These are phyloP conservation scores for Hymenochirus boettgeri DNA, from an alignment of 2,113 vertebrate species.

Conservation along the genomic window DNA sequence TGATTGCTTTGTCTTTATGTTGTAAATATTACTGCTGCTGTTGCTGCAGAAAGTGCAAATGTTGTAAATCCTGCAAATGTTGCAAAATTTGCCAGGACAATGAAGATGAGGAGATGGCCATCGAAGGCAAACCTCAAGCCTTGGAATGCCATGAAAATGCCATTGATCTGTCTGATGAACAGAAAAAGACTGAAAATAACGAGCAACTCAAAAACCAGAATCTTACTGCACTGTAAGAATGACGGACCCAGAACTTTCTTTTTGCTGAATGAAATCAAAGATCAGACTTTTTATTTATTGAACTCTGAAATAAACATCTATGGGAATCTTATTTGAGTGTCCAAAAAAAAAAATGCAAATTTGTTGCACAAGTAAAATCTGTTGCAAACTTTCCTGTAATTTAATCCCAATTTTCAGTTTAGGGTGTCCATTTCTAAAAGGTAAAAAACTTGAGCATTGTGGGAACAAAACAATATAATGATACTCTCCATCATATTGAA, in stretches of 20 bases:
- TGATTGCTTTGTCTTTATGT: slow-evolving; percentile 52
- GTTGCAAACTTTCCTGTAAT: too few species aligned
- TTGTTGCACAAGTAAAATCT: too few species aligned
- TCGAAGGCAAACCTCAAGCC: slow-evolving; percentile 51
- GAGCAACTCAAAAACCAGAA: slow-evolving; percentile 1
- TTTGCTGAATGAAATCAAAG: too few species aligned
- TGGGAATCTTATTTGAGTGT: not conserved
- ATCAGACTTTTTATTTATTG: not conserved
- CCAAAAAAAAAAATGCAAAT: too few species aligned
- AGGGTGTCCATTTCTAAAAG: too few species aligned
- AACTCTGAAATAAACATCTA: not conserved
- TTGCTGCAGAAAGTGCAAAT: slow-evolving; percentile 64
- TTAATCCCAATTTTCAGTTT: too few species aligned
- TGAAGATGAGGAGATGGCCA: slow-evolving; percentile 33
- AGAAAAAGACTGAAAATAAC: slow-evolving; percentile 13
- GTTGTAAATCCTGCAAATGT: slow-evolving; percentile 48
- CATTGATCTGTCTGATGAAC: slow-evolving; percentile 55
- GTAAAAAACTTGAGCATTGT: too few species aligned
- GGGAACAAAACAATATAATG: too few species aligned
- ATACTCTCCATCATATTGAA: too few species aligned
- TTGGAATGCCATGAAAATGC: slow-evolving; percentile 73
- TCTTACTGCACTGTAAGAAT: slow-evolving; percentile 15
- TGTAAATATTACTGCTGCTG: slow-evolving; percentile 71
- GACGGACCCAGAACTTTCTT: too few species aligned
- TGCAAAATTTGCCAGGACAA: slow-evolving; percentile 49